Base-by-base conservation (phyloP, 2,797 vertebrate genomes). In the Cynodonichthys magdalenae region DNA sequence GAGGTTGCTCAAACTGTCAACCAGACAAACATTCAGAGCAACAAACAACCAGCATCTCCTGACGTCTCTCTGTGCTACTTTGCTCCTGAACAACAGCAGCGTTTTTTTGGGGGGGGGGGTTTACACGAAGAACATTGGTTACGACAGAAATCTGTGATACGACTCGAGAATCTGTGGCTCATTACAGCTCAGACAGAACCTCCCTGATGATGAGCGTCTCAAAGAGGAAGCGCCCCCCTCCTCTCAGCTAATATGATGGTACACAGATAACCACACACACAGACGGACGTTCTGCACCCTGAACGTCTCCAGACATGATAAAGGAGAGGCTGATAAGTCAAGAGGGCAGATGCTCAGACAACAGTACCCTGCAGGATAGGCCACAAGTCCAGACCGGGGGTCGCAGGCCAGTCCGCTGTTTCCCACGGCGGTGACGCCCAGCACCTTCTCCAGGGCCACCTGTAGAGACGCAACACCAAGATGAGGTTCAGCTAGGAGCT, bases 391-490 rank as follows among this genome's bases (percentile, higher is more conserved):
- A 5, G 96, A 95, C 69, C 92, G 93, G 8, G 96, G 95, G 82
- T 99, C 95, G 20, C 95, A 99, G 57, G 96, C 91, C 77, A 99
- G 84, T 57, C 95, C 94, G 64, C 95, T 94, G 90, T 95, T 96
- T 89, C 96, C 96, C 0, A 94, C 93, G 20, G 96, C 92, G 0
- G 96, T 98, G 89, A 99, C 93, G 55, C 97, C 98, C 58, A 99
- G 74, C 20, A 99, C 98, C 84, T 95, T 97, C 88, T 99, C 97
- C 79, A 99, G 86, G 53, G 93, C 97, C 83, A 98, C 96, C 97
- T 99, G 81, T 58, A 11, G 20, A 66, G 47, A 74, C 9, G 69
- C 10, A 64, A 39, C 55, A 31, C 1, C 46, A 18, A 2, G 29
- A 0, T 11, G 36, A 12, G 36, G 36, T 17, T 24, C 14, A 3